Evolutionary conservation across 2,888 invertebrate species (phyloP).

Genomic region (Kryphioiulus occultus): DNA sequence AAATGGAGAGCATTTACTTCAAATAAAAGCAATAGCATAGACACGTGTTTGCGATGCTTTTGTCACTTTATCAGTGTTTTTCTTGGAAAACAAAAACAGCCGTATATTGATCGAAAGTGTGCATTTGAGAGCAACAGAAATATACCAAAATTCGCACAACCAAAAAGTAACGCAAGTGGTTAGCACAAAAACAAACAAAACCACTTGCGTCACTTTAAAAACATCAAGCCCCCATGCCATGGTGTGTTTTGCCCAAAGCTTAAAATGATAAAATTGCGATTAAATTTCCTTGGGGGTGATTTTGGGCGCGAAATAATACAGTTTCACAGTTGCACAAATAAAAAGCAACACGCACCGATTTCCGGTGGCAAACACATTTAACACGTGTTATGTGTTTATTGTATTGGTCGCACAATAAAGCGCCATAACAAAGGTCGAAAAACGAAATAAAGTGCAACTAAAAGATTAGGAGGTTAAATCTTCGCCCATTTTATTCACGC

Average conservation of each 20-base stretch:
- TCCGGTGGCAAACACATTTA: conserved; percentile 14
- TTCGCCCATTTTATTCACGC: conserved; percentile 20
- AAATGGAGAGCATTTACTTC: no score
- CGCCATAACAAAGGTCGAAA: conserved; percentile 26
- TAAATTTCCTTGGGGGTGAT: background rate
- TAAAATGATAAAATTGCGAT: background rate
- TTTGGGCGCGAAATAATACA: conserved; percentile 3
- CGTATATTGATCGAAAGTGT: no score
- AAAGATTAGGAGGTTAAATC: conserved; percentile 26
- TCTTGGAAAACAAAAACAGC: background rate
- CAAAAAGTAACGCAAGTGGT: no score
- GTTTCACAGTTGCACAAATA: background rate
- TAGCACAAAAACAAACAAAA: background rate
- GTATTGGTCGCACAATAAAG: background rate
- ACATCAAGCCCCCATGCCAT: background rate
- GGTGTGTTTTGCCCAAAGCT: background rate
- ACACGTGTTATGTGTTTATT: background rate
- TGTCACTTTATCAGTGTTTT: background rate
- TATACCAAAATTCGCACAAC: no score
- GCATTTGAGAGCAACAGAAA: no score
- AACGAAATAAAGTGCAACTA: conserved; percentile 25
- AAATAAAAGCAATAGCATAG: no score
- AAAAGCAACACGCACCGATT: background rate
- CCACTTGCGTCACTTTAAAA: background rate
- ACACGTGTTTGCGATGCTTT: no score